Evolutionary conservation across 2,888 invertebrate species (phyloP).

Genomic region (Ectemnius cavifrons): DNA sequence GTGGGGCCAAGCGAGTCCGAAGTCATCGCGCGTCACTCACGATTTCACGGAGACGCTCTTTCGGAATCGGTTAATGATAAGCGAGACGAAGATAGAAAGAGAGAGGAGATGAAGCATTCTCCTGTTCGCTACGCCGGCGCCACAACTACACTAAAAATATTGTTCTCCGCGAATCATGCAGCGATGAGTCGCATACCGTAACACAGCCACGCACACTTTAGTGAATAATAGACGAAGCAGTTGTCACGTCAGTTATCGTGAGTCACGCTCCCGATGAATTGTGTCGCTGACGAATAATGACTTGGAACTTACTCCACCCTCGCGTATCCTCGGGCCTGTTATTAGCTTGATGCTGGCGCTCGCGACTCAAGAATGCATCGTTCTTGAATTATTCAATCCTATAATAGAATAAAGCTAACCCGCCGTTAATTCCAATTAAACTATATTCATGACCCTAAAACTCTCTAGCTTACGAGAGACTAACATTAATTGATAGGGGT

Average conservation of each 20-base stretch:
- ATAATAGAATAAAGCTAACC: neutral
- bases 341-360: neutral
- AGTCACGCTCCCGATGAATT: constrained; percentile 36
- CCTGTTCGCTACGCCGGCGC: neutral
- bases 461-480: no score
- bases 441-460: no score
- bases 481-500: no score
- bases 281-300: constrained; percentile 28
- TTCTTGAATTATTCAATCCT: neutral
- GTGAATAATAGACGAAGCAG: constrained; percentile 39
- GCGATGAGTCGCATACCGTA: neutral
- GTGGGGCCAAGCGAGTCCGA: neutral
- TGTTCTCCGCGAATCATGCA: constrained; percentile 17
- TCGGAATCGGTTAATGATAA: neutral
- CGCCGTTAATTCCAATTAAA: neutral
- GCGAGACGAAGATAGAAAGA: neutral
- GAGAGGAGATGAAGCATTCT: no score
- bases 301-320: neutral
- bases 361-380: neutral
- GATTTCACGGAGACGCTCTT: neutral
- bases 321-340: neutral
- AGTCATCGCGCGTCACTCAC: neutral
- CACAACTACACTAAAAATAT: neutral
- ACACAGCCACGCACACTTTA: constrained; percentile 21
- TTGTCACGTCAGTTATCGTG: constrained; percentile 34